phyloP scores from a whole-genome alignment of 2,113 vertebrate genomes.

The Rhodinocichla rosea region DNA sequence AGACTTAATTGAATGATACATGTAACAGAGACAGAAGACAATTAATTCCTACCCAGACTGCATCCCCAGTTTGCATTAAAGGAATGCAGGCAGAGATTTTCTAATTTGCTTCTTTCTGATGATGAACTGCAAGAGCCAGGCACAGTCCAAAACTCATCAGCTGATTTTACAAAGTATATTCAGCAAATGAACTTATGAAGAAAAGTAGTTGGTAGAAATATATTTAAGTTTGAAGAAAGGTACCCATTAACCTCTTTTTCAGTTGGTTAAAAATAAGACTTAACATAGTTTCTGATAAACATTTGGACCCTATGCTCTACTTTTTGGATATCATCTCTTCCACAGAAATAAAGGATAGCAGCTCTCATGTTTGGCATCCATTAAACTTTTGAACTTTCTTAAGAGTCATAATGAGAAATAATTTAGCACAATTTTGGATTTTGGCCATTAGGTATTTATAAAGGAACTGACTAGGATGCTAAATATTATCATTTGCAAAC shows the following conservation, averaged over 20 bases:
- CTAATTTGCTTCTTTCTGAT: not conserved
- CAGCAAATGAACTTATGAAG: not conserved
- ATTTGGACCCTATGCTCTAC: not conserved
- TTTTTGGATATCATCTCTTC: not conserved
- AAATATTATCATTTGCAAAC: not conserved
- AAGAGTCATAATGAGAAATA: not conserved
- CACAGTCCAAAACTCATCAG: not conserved
- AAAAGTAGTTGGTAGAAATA: not conserved
- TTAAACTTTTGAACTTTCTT: not conserved
- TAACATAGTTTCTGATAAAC: not conserved
- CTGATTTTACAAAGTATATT: not conserved
- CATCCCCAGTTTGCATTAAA: not conserved
- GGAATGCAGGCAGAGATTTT: not conserved
- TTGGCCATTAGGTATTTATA: not conserved
- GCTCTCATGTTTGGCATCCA: accelerated
- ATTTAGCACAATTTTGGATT: not conserved
- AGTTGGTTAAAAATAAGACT: not conserved
- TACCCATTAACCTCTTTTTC: not conserved
- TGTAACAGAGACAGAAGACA: not conserved
- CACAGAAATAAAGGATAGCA: not conserved
- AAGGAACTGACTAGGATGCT: not conserved
- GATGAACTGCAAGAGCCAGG: not conserved
- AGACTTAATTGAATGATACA: not conserved
- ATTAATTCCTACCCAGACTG: not conserved
- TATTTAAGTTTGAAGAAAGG: not conserved